Percentiles rank a stretch among this genome's conserved stretches.
Evolutionary conservation across 2,888 invertebrate species (phyloP).

Genomic region (Scaptomyza flava): DNA sequence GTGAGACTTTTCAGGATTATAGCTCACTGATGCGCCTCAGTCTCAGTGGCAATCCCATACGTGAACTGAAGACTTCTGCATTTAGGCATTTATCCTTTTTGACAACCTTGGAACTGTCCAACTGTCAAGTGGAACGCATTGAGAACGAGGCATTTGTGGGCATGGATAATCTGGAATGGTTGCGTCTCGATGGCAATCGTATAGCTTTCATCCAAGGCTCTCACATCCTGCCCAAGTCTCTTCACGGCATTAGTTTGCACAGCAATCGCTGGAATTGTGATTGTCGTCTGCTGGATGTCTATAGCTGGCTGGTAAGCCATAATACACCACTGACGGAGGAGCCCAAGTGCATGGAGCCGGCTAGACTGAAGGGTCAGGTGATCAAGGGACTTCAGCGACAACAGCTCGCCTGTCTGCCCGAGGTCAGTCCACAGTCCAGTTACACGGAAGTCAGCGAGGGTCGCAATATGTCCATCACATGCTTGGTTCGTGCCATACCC

Average conservation of each 20-base stretch:
- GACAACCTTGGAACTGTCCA: constrained; percentile 92
- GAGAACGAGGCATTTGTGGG: constrained; percentile 93
- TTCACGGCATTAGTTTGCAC: constrained; percentile 92
- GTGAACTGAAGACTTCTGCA: constrained; percentile 88
- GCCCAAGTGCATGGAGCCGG: constrained; percentile 90
- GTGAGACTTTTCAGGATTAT: constrained; percentile 91
- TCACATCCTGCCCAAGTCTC: constrained; percentile 89
- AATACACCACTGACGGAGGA: constrained; percentile 92
- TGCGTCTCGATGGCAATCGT: constrained; percentile 92
- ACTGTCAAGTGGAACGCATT: constrained; percentile 91
- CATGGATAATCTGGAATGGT: constrained; percentile 92
- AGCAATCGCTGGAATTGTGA: constrained; percentile 96
- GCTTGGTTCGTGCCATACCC: constrained; percentile 92
- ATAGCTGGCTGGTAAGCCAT: constrained; percentile 91
- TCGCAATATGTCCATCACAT: constrained; percentile 92
- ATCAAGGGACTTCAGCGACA: constrained; percentile 88
- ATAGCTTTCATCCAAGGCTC: constrained; percentile 89
- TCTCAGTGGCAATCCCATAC: constrained; percentile 93
- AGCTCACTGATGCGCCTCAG: constrained; percentile 93
- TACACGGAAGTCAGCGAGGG: constrained; percentile 92
- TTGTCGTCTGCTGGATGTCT: constrained; percentile 91
- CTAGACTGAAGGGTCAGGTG: constrained; percentile 87
- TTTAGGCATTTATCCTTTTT: constrained; percentile 91
- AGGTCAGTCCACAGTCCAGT: constrained; percentile 90
- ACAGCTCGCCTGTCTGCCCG: constrained; percentile 93